These are phyloP conservation scores for Punctoribates punctum DNA, from an alignment of 2,888 invertebrate genomes.

Conservation along the genomic window DNA sequence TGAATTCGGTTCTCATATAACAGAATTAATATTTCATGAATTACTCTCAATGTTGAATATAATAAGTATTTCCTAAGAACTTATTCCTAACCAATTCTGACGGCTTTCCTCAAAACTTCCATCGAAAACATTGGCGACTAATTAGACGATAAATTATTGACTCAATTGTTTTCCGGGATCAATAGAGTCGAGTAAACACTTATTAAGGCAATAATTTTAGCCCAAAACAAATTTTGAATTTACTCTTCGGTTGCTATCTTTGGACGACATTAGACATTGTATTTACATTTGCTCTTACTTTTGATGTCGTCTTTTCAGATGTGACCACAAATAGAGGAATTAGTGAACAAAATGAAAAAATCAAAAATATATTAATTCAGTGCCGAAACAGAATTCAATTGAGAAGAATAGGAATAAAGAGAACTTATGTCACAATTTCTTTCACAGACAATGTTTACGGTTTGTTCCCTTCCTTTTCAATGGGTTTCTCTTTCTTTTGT, in stretches of 20 bases:
- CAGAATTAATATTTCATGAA: background rate
- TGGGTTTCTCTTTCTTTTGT: no score
- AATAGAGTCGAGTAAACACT: no score
- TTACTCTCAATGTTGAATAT: background rate
- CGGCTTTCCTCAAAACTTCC: no score
- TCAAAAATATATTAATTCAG: background rate
- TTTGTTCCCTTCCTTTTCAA: background rate
- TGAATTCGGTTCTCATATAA: background rate
- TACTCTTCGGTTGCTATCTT: no score
- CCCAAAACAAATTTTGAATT: no score
- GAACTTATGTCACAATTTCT: constrained; percentile 9
- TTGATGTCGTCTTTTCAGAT: background rate
- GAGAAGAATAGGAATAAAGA: constrained; percentile 1
- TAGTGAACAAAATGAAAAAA: background rate
- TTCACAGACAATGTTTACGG: background rate
- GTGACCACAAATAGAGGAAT: background rate
- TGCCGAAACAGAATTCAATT: background rate
- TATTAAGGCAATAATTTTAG: no score
- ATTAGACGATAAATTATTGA: no score
- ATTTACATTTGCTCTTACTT: no score
- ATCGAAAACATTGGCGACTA: no score
- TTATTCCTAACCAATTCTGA: background rate
- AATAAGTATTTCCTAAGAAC: background rate
- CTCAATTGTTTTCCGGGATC: no score
- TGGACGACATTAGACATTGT: no score